A percentile compares a stretch with the other conserved stretches of the same genome.
phyloP scores from a whole-genome alignment of 1,140 invertebrate genomes.

The Platorchestia sp. region DNA sequence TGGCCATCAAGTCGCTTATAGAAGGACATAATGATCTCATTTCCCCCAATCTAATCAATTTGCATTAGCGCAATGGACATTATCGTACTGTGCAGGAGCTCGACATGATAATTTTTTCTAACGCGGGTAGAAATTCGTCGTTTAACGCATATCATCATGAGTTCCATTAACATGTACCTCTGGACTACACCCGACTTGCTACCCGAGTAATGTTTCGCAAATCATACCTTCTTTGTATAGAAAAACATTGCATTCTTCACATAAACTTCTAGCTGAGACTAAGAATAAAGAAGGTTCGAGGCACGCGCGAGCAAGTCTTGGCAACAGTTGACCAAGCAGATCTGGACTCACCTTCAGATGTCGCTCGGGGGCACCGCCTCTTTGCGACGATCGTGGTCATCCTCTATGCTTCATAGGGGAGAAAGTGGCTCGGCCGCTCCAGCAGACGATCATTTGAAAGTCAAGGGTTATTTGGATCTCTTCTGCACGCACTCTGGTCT shows the following conservation, averaged over 20 bases:
- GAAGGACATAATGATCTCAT: neutral
- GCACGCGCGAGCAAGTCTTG: neutral
- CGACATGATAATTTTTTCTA: neutral
- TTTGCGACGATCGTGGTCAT: conserved; percentile 32
- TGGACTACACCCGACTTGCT: neutral
- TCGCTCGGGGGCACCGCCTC: conserved; percentile 23
- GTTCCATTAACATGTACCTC: neutral
- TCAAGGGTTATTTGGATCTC: conserved; percentile 52
- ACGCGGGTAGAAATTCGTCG: neutral
- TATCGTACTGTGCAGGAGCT: neutral
- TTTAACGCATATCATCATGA: neutral
- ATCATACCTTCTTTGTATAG: neutral
- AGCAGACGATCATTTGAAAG: conserved; percentile 33
- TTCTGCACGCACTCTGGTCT: neutral
- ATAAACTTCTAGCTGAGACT: neutral
- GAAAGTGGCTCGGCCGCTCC: conserved; percentile 36
- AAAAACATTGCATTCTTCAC: neutral
- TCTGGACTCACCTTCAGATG: conserved; percentile 10
- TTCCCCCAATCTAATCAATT: neutral
- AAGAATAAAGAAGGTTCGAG: neutral
- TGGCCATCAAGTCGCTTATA: neutral
- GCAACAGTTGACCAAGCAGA: neutral
- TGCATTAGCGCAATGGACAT: neutral
- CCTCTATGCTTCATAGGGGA: conserved; percentile 47
- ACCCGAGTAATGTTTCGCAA: neutral